Conservation (phyloP, 2,888 invertebrate genomes). For the Eustalomyia histrio region DNA sequence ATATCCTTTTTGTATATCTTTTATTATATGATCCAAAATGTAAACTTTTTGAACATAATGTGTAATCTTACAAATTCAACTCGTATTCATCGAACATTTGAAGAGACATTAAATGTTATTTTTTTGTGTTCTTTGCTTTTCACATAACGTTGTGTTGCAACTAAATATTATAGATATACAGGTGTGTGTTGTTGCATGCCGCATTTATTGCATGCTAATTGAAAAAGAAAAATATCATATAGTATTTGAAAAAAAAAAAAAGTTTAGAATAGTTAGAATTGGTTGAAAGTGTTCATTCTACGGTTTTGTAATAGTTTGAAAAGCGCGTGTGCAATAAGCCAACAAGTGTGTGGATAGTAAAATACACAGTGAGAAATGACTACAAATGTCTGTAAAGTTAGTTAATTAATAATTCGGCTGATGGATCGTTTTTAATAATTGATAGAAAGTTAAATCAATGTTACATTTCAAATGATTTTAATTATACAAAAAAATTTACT, state of each 20-base stretch:
- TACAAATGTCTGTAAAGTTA: too few relatives aligned
- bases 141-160: neutral
- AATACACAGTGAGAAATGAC: conserved; percentile 29
- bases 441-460: too few relatives aligned
- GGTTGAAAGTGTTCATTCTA: conserved; percentile 37
- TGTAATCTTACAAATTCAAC: neutral
- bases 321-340: conserved; percentile 20
- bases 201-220: conserved; percentile 63
- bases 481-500: too few relatives aligned
- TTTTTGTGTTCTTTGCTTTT: neutral
- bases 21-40: too few relatives aligned
- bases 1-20: too few relatives aligned
- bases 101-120: conserved; percentile 6
- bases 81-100: neutral
- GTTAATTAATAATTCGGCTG: too few relatives aligned
- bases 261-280: conserved; percentile 47
- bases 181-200: conserved; percentile 51
- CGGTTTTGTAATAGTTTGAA: conserved; percentile 42
- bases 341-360: conserved; percentile 16
- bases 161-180: conserved; percentile 3
- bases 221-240: conserved; percentile 49
- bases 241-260: conserved; percentile 25
- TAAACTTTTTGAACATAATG: neutral
- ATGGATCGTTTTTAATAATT: too few relatives aligned
- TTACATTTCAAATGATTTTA: too few relatives aligned